These are phyloP conservation scores for Drosophila fulvimacula DNA, from an alignment of 2,888 invertebrate species.

Conservation along the genomic window DNA sequence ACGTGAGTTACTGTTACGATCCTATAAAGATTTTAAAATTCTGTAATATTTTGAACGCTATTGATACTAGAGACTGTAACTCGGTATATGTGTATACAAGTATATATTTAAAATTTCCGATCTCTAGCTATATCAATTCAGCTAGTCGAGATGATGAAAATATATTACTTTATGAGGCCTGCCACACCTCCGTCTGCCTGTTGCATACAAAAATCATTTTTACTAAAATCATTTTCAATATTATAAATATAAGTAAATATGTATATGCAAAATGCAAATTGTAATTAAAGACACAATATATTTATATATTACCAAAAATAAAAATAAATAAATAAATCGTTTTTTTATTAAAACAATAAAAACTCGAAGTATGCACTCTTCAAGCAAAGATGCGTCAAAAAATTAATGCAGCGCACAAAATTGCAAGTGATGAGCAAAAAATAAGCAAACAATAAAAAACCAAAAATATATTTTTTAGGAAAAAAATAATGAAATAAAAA, in stretches of 20 bases:
- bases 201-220: no score
- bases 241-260: background rate
- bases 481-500: constrained; percentile 32
- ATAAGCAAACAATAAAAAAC: constrained; percentile 22
- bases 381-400: constrained; percentile 46
- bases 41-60: no score
- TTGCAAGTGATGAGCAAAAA: constrained; percentile 18
- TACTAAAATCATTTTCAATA: no score
- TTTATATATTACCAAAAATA: background rate
- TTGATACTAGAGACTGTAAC: no score
- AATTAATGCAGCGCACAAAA: constrained; percentile 47
- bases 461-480: constrained; percentile 53
- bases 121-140: no score
- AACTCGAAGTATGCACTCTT: constrained; percentile 25
- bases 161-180: no score
- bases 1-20: no score
- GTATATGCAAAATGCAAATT: background rate
- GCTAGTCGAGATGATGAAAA: no score
- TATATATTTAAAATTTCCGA: no score
- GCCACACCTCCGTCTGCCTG: no score
- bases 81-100: no score
- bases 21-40: no score
- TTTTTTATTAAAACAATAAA: background rate
- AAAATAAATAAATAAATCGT: constrained; percentile 17
- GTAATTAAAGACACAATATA: background rate